phyloP scores from a whole-genome alignment of 1,140 invertebrate genomes.

The Venturia canescens region DNA sequence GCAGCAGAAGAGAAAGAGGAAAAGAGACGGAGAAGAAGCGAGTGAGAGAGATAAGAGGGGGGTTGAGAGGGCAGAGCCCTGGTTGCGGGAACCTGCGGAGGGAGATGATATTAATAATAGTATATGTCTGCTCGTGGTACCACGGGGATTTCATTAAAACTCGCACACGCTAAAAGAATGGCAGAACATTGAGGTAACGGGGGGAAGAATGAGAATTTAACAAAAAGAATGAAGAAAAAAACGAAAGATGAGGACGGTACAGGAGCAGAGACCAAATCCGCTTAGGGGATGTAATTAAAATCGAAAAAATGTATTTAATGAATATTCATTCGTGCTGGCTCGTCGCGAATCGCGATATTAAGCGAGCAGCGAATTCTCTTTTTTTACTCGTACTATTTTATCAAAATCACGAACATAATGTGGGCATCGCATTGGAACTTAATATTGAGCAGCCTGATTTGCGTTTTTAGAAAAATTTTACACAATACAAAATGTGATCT shows the following conservation, averaged over 20 bases:
- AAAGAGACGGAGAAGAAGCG: slow-evolving; percentile 28
- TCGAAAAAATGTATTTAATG: slow-evolving; percentile 73
- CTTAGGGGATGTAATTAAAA: slow-evolving; percentile 76
- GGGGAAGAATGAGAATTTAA: slow-evolving; percentile 25
- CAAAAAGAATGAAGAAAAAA: background rate
- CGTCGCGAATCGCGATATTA: slow-evolving; percentile 66
- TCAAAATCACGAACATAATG: background rate
- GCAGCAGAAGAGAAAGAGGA: slow-evolving; percentile 40
- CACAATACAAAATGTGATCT: too few species aligned
- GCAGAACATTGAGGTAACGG: slow-evolving; percentile 37
- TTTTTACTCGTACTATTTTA: slow-evolving; percentile 35
- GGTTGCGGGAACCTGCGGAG: slow-evolving; percentile 17
- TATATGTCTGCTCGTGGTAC: slow-evolving; percentile 63
- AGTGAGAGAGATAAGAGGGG: background rate
- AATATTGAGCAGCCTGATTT: background rate
- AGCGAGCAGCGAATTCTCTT: slow-evolving; percentile 58
- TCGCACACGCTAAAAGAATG: slow-evolving; percentile 54
- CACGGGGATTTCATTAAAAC: slow-evolving; percentile 74
- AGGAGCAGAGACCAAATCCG: slow-evolving; percentile 68
- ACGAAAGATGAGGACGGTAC: slow-evolving; percentile 50
- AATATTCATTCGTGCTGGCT: slow-evolving; percentile 70
- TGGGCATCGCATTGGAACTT: background rate
- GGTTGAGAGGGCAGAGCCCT: background rate
- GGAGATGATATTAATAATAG: slow-evolving; percentile 72
- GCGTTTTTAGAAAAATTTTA: too few species aligned